These are phyloP conservation scores for Aphelocoma californica DNA, from an alignment of 2,797 vertebrate genomes.

Conservation along the genomic window DNA sequence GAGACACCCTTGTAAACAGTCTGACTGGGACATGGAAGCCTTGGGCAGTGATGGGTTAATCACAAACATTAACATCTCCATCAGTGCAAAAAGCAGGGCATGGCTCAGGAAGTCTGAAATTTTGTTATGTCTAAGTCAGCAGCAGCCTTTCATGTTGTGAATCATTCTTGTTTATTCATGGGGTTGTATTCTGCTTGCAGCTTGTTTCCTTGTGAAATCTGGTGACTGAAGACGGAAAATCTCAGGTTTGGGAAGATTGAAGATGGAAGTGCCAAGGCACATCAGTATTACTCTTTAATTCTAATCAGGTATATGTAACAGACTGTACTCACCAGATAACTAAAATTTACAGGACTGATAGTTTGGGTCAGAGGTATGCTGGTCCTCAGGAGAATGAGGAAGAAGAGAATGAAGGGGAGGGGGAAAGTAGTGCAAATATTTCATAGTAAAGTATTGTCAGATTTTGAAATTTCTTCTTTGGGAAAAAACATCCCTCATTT, in stretches of 20 bases:
- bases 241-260: background rate
- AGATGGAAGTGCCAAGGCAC: background rate
- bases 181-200: background rate
- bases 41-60: background rate
- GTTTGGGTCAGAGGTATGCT: background rate
- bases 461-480: background rate
- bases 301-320: background rate
- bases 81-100: background rate
- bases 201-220: background rate
- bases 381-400: background rate
- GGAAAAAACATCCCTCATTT: background rate
- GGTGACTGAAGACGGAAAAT: background rate
- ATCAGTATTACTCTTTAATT: background rate
- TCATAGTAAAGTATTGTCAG: background rate
- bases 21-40: background rate
- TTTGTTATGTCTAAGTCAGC: background rate
- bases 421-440: background rate
- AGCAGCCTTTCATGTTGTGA: background rate
- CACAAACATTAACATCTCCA: background rate
- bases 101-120: background rate
- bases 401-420: background rate
- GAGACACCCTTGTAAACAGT: background rate
- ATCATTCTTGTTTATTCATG: background rate
- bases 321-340: background rate
- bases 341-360: background rate